Percentiles rank a stretch among this genome's conserved stretches.
Conservation (phyloP, 2,888 invertebrate genomes). For the Leucozona laternaria region DNA sequence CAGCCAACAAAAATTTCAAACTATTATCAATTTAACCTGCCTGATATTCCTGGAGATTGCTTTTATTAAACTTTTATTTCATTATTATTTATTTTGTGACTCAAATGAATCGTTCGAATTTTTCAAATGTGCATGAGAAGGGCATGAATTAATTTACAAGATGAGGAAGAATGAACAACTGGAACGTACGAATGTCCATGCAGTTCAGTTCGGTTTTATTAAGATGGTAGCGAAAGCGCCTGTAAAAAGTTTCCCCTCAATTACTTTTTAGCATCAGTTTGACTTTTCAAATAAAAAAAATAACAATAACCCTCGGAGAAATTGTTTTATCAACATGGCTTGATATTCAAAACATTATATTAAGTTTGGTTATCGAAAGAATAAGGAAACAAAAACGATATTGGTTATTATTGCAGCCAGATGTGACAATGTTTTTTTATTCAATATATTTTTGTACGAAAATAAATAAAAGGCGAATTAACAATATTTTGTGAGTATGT, state of each 20-base stretch:
- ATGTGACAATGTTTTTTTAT: background rate
- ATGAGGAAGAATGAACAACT: background rate
- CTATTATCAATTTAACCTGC: background rate
- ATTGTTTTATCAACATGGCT: background rate
- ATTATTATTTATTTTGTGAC: background rate
- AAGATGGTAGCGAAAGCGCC: constrained; percentile 5
- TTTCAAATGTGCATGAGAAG: background rate
- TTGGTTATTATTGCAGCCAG: background rate
- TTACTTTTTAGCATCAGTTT: constrained; percentile 3
- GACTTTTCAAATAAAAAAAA: constrained; percentile 26
- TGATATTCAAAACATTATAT: background rate
- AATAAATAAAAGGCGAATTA: too few species aligned
- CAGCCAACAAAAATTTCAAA: background rate
- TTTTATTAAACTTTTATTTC: background rate
- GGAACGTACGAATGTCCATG: background rate
- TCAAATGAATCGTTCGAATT: background rate
- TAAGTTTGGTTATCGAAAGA: too few species aligned
- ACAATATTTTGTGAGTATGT: too few species aligned
- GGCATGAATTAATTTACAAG: background rate
- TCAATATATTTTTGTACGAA: too few species aligned
- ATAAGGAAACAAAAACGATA: too few species aligned
- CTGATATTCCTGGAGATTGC: background rate
- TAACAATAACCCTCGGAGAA: background rate
- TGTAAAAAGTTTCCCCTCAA: constrained; percentile 19
- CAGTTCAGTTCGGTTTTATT: background rate